Evolutionary conservation across 2,113 vertebrate species (phyloP).

Genomic region (Equus przewalskii): DNA sequence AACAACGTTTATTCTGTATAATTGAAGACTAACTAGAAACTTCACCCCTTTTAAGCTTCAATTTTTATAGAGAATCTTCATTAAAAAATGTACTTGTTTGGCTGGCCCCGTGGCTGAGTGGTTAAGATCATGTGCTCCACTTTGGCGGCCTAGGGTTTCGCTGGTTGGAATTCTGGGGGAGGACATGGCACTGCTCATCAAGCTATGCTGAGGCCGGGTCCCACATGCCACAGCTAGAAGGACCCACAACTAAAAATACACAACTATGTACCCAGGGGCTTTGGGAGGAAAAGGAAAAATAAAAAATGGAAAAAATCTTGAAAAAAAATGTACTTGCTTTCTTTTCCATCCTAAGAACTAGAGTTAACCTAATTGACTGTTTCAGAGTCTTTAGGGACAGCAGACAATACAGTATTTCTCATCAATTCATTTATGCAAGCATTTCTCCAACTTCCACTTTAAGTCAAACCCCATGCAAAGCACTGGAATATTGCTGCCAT

Average conservation of each 20-base stretch:
- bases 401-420: not conserved
- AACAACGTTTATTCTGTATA: constrained; percentile 36
- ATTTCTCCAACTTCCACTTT: not conserved
- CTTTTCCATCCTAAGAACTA: constrained; percentile 31
- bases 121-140: too few species aligned
- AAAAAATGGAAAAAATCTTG: too few species aligned
- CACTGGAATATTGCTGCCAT: not conserved
- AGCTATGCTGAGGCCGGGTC: too few species aligned
- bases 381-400: constrained; percentile 9
- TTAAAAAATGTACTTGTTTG: not conserved
- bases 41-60: constrained; percentile 23
- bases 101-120: too few species aligned
- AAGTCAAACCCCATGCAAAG: not conserved
- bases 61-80: constrained; percentile 41
- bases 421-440: not conserved
- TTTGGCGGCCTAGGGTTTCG: too few species aligned
- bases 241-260: too few species aligned
- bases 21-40: constrained; percentile 34
- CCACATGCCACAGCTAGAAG: too few species aligned
- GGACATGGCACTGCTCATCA: too few species aligned
- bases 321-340: not conserved
- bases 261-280: too few species aligned
- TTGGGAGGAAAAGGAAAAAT: too few species aligned
- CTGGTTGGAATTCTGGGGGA: too few species aligned
- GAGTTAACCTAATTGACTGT: not conserved